Evolutionary conservation across 2,113 vertebrate genomes (phyloP).

Genomic region (Xenus cinereus): DNA sequence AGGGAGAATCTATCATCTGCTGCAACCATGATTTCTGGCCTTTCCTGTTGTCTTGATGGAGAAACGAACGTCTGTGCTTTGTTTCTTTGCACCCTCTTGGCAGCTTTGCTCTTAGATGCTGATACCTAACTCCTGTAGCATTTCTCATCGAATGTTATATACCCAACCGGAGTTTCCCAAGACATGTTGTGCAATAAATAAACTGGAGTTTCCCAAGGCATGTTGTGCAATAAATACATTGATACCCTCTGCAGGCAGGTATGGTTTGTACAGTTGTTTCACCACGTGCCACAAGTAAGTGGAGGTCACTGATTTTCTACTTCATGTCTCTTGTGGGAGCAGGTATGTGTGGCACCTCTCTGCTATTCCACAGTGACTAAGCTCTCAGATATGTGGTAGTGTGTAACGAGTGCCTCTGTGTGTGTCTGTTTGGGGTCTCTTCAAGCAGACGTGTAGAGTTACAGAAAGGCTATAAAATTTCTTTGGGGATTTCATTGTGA

Average conservation of each 20-base stretch:
- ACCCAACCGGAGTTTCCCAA: neutral
- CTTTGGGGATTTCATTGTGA: constrained; percentile 15
- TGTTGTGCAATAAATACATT: neutral
- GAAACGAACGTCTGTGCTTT: neutral
- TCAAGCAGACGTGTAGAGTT: neutral
- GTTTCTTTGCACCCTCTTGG: neutral
- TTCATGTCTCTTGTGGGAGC: neutral
- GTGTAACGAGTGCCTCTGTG: neutral
- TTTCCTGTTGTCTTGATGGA: neutral
- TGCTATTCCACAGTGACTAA: neutral
- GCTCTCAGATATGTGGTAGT: neutral
- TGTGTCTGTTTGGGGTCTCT: neutral
- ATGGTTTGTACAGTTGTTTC: neutral
- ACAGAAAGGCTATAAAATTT: constrained; percentile 12
- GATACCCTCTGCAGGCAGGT: neutral
- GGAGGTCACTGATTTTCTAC: neutral
- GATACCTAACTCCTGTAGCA: neutral
- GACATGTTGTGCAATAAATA: neutral
- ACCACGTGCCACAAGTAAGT: neutral
- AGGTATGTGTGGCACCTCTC: neutral
- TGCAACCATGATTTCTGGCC: neutral
- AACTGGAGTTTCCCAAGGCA: neutral
- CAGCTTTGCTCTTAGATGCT: neutral
- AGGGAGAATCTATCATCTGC: neutral
- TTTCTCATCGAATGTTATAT: neutral